Conservation (phyloP, 2,888 invertebrate species). For the Melinaea menophilus region DNA sequence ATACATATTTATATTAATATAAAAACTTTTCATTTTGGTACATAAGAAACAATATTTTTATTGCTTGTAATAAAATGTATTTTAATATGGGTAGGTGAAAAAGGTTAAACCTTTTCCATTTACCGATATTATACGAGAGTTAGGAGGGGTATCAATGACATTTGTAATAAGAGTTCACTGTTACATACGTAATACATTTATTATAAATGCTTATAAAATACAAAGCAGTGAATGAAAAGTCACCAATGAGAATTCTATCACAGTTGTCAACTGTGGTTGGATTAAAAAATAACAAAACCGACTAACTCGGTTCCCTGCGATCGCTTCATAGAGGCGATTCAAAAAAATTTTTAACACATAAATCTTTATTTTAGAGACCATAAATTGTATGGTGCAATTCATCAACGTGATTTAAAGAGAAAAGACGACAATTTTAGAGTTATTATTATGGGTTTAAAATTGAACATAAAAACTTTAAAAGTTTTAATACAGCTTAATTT, state of each 20-base stretch:
- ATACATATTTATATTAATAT: background rate
- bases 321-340: background rate
- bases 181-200: too few species aligned
- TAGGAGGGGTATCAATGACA: too few species aligned
- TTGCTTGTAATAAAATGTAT: too few species aligned
- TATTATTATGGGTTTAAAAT: too few species aligned
- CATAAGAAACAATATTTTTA: too few species aligned
- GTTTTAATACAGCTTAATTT: background rate
- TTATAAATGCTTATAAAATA: background rate
- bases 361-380: background rate
- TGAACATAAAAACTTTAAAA: background rate
- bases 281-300: slow-evolving; percentile 25
- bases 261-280: slow-evolving; percentile 21
- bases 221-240: background rate
- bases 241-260: background rate
- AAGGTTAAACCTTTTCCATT: too few species aligned
- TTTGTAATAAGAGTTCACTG: too few species aligned
- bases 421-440: too few species aligned
- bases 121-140: too few species aligned
- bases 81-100: too few species aligned
- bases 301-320: background rate
- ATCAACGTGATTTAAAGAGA: too few species aligned
- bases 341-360: slow-evolving; percentile 2
- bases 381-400: too few species aligned
- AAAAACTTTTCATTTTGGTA: background rate